phyloP scores from a whole-genome alignment of 1,140 invertebrate species.

The Tetragnatha versicolor region DNA sequence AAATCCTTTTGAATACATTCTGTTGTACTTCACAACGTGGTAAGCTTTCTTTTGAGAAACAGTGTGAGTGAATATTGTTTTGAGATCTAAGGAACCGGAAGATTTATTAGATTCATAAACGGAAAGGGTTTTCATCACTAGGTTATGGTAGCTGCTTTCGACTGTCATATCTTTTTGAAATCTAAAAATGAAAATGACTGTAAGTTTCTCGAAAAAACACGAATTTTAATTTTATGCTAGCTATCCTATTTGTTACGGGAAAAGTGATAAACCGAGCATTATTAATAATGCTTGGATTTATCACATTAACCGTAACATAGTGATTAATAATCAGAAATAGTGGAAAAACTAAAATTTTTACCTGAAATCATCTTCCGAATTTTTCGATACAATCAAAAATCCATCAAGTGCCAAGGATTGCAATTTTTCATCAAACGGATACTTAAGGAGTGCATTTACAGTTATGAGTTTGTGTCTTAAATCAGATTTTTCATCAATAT shows the following conservation, averaged over 20 bases:
- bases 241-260: no score
- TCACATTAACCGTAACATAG: neutral
- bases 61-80: neutral
- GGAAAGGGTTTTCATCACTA: neutral
- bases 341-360: no score
- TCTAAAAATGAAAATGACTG: neutral
- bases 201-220: neutral
- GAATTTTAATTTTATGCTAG: no score
- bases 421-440: neutral
- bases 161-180: conserved; percentile 2
- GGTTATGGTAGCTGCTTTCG: conserved; percentile 16
- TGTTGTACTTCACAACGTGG: neutral
- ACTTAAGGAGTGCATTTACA: no score
- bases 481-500: no score
- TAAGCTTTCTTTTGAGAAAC: neutral
- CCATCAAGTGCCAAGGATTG: conserved; percentile 12
- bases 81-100: neutral
- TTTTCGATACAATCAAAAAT: neutral
- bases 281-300: no score
- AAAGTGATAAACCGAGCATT: no score
- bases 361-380: no score
- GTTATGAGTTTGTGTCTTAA: no score
- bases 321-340: neutral
- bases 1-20: no score
- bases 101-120: neutral